Evolutionary conservation across 2,888 invertebrate species (phyloP).

Genomic region (Notodonta dromedarius): DNA sequence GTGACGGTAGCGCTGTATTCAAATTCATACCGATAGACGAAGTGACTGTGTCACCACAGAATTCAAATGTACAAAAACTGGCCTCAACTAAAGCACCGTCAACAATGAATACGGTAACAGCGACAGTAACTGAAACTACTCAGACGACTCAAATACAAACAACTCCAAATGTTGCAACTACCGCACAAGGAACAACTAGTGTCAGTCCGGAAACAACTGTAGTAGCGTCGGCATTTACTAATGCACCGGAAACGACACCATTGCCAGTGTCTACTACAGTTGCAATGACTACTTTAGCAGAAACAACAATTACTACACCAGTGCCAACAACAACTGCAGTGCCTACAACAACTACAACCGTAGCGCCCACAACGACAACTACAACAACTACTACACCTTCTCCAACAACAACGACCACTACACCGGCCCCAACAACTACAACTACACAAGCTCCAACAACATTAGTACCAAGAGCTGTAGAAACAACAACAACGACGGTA

Average conservation of each 20-base stretch:
- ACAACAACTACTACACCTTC: conserved; percentile 32
- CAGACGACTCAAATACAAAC: conserved; percentile 61
- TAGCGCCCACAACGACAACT: conserved; percentile 39
- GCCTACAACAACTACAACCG: conserved; percentile 32
- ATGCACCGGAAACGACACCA: conserved; percentile 33
- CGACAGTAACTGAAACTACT: conserved; percentile 63
- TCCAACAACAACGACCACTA: conserved; percentile 31
- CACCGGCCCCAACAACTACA: conserved; percentile 37
- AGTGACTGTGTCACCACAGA: conserved; percentile 65
- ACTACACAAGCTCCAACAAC: conserved; percentile 41
- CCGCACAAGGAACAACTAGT: conserved; percentile 41
- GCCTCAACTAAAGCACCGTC: conserved; percentile 65
- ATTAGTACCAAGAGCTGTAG: conserved; percentile 22
- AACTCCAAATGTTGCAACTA: conserved; percentile 45
- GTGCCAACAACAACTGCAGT: conserved; percentile 35
- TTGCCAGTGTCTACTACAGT: conserved; percentile 48
- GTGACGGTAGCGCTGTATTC: conserved; percentile 69
- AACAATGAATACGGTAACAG: conserved; percentile 49
- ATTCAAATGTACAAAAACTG: conserved; percentile 73
- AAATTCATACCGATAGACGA: conserved; percentile 80
- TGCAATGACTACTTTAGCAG: conserved; percentile 36
- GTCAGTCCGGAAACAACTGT: conserved; percentile 33
- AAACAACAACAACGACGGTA: conserved; percentile 34
- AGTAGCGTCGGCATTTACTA: conserved; percentile 37
- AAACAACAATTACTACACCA: conserved; percentile 37